Base-by-base conservation (phyloP, 2,797 vertebrate genomes). In the Stomatorhinus walkeri region DNA sequence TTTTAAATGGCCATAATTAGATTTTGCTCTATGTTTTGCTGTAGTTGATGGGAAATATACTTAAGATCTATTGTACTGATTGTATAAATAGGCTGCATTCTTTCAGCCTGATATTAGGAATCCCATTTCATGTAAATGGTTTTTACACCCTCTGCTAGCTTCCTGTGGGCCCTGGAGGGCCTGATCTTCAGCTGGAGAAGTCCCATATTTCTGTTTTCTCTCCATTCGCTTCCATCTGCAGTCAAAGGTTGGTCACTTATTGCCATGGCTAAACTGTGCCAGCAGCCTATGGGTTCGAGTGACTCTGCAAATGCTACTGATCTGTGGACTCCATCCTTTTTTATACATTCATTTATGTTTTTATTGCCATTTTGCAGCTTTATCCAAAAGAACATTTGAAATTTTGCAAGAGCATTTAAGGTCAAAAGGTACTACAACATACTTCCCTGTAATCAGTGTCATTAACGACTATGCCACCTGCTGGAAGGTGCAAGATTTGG, bases 1-100 rank as follows among this genome's bases (percentile, higher is more conserved):
- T 90, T 90, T 92, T 93, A 92, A 93, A 91, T 89, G 89, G 88
- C 89, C 91, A 85, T 93, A 93, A 93, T 93, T 93, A 91, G 88
- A 89, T 92, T 91, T 91, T 88, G 90, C 89, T 92, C 90, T 90
- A 88, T 91, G 89, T 91, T 93, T 92, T 91, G 92, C 91, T 92
- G 91, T 91, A 91, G 91, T 91, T 92, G 93, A 93, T 92, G 91
- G 90, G 92, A 93, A 93, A 93, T 91, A 92, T 89, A 91, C 90
- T 93, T 93, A 92, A 93, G 92, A 92, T 93, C 90, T 89, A 89
- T 90, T 90, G 91, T 90, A 90, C 92, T 91, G 91, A 93, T 91
- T 90, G 90, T 89, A 90, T 92, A 92, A 92, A 93, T 92, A 92
- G 91, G 87, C 49, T 76, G 61, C 59, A 72, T 90, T 87, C 85